These are phyloP conservation scores for Callopanchax toddi DNA, from an alignment of 2,113 vertebrate genomes.

Conservation along the genomic window DNA sequence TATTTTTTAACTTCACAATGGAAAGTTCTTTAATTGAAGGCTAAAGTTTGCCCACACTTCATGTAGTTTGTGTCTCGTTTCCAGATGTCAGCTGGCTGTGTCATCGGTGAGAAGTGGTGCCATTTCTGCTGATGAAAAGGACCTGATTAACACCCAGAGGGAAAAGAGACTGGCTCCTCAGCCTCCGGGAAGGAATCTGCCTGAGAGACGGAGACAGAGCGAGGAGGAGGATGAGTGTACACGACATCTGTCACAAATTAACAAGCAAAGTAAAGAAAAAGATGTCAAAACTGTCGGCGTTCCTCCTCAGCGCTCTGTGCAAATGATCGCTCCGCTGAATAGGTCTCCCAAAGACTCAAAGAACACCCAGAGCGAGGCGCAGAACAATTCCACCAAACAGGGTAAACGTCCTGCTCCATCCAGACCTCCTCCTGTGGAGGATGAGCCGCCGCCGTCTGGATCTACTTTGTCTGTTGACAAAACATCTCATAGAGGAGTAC, in stretches of 20 bases:
- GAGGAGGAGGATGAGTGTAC: slow-evolving; percentile 5
- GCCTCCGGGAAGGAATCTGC: slow-evolving; percentile 56
- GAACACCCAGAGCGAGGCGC: slow-evolving; percentile 1
- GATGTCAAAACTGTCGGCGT: slow-evolving; percentile 40
- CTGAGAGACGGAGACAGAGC: slow-evolving; percentile 7
- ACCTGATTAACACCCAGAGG: slow-evolving; percentile 17
- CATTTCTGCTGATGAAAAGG: slow-evolving; percentile 17
- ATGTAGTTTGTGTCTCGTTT: slow-evolving; percentile 20
- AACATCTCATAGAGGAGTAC: not conserved
- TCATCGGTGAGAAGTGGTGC: slow-evolving; percentile 11
- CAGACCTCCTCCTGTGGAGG: slow-evolving; percentile 31
- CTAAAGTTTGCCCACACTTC: not conserved
- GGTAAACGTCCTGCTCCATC: slow-evolving; percentile 66
- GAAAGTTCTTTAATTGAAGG: not conserved
- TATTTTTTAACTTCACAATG: not conserved
- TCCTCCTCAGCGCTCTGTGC: slow-evolving; percentile 38
- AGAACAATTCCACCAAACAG: not conserved
- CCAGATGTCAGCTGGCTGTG: slow-evolving; percentile 21
- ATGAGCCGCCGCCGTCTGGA: slow-evolving; percentile 1
- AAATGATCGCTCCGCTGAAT: slow-evolving; percentile 33
- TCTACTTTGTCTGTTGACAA: not conserved
- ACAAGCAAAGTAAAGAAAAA: slow-evolving; percentile 44
- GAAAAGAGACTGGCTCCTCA: slow-evolving; percentile 70
- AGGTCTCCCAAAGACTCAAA: slow-evolving; percentile 19
- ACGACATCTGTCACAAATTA: slow-evolving; percentile 3